Evolutionary conservation across 1,140 invertebrate genomes (phyloP).

Genomic region (Lerema accius): DNA sequence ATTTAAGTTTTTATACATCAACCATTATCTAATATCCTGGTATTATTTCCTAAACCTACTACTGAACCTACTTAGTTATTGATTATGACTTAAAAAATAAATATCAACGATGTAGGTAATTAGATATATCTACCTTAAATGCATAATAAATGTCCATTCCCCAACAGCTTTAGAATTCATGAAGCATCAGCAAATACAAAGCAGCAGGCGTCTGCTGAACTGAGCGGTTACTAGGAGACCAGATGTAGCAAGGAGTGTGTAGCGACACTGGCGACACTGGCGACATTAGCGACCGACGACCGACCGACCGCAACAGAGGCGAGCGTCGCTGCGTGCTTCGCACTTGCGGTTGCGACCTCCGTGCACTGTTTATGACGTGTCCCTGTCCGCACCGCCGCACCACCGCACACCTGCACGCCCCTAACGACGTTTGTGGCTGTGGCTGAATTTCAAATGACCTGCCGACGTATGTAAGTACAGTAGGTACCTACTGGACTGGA

Average conservation of each 20-base stretch:
- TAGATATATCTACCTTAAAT: too few species aligned
- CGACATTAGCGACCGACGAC: slow-evolving; percentile 31
- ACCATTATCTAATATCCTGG: neutral
- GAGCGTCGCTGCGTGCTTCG: slow-evolving; percentile 28
- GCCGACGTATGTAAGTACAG: too few species aligned
- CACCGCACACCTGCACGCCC: slow-evolving; percentile 29
- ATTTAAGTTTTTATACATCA: slow-evolving; percentile 2
- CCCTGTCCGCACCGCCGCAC: slow-evolving; percentile 14
- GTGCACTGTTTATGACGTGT: slow-evolving; percentile 39
- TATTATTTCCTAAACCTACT: too few species aligned
- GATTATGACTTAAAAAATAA: too few species aligned
- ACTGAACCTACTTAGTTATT: too few species aligned
- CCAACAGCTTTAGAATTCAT: too few species aligned
- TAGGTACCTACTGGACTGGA: neutral
- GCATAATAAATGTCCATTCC: too few species aligned
- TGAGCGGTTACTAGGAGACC: slow-evolving; percentile 1
- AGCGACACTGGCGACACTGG: slow-evolving; percentile 21
- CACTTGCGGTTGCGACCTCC: slow-evolving; percentile 39
- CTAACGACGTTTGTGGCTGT: slow-evolving; percentile 8
- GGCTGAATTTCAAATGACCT: slow-evolving; percentile 10
- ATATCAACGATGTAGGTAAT: too few species aligned
- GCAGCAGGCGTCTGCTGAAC: neutral
- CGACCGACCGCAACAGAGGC: neutral
- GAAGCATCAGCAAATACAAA: too few species aligned
- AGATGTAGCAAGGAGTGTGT: slow-evolving; percentile 14